These are phyloP conservation scores for Chelonus insularis DNA, from an alignment of 1,140 invertebrate genomes.

Conservation along the genomic window DNA sequence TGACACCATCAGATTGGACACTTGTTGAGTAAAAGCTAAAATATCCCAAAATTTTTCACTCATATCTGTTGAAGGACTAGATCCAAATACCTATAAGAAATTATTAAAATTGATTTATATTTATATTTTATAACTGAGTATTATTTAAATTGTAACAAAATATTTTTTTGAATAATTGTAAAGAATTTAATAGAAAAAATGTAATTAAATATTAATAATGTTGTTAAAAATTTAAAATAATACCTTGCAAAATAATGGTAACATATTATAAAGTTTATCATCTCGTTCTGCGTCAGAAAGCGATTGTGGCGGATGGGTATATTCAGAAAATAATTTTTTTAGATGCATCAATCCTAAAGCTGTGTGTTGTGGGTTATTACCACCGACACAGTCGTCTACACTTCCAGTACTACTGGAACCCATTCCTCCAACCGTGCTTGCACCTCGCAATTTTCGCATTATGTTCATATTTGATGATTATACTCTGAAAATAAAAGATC, in stretches of 20 bases:
- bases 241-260: conserved; percentile 98
- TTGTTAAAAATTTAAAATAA: no score
- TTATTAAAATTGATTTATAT: no score
- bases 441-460: conserved; percentile 79
- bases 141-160: no score
- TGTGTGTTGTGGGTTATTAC: conserved; percentile 71
- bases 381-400: conserved; percentile 57
- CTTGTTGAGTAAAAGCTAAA: conserved; percentile 89
- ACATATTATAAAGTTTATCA: conserved; percentile 95
- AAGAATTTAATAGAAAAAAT: no score
- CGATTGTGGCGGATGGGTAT: conserved; percentile 81
- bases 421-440: conserved; percentile 53
- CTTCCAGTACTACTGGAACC: conserved; percentile 52
- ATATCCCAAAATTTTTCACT: conserved; percentile 95
- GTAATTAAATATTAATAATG: no score
- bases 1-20: conserved; percentile 92
- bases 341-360: conserved; percentile 93
- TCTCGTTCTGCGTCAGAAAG: conserved; percentile 83
- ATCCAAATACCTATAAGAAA: conserved; percentile 81
- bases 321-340: conserved; percentile 94
- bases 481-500: conserved; percentile 24
- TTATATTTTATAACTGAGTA: no score
- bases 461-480: conserved; percentile 70
- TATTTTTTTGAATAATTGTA: no score
- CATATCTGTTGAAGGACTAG: conserved; percentile 88